These are phyloP conservation scores for Phylloscopus collybita DNA, from an alignment of 2,797 vertebrate species.

Conservation along the genomic window DNA sequence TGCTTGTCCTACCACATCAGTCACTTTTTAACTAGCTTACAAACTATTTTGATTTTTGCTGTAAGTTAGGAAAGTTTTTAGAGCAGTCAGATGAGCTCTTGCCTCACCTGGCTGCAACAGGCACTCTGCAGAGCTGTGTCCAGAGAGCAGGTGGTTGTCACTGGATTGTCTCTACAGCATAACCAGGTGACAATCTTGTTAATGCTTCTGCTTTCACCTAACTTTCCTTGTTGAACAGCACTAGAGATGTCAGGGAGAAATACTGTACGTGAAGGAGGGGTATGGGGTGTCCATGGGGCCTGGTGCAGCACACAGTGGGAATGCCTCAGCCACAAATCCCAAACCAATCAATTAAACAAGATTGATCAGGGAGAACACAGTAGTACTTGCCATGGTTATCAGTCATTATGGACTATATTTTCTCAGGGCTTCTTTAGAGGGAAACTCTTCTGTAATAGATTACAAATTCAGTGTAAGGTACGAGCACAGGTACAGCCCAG, in stretches of 20 bases:
- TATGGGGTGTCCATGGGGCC: fast-evolving
- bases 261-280: neutral
- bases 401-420: neutral
- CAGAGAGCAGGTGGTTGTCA: neutral
- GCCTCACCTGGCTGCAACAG: neutral
- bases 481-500: neutral
- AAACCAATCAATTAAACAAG: neutral
- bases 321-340: neutral
- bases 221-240: neutral
- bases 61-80: neutral
- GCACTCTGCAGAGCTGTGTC: neutral
- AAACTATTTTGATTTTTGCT: neutral
- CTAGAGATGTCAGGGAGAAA: neutral
- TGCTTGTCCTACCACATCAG: neutral
- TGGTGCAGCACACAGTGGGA: neutral
- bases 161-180: neutral
- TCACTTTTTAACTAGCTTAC: neutral
- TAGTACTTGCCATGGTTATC: neutral
- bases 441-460: neutral
- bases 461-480: neutral
- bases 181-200: neutral
- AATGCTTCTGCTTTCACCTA: neutral
- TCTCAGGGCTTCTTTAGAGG: neutral
- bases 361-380: neutral
- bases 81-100: neutral